Evolutionary conservation across 2,888 invertebrate species (phyloP).

Genomic region (Drosophila quinaria): DNA sequence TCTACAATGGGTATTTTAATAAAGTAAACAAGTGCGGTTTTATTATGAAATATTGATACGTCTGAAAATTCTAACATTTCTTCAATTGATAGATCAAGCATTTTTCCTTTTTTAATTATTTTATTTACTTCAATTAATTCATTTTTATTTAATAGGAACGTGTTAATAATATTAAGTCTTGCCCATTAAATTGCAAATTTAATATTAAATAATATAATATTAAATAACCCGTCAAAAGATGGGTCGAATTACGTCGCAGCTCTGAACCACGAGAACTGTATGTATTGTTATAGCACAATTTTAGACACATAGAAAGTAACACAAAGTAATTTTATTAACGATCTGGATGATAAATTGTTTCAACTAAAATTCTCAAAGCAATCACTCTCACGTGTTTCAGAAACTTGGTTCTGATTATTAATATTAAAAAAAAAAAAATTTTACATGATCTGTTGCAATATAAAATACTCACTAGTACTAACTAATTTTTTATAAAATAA

Average conservation of each 20-base stretch:
- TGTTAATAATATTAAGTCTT: not conserved
- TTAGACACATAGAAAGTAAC: slow-evolving; percentile 3
- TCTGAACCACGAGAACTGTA: slow-evolving; percentile 3
- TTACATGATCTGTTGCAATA: slow-evolving; percentile 6
- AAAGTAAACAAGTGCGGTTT: not conserved
- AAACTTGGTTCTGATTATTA: not conserved
- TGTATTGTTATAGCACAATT: slow-evolving; percentile 1
- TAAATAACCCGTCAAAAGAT: not conserved
- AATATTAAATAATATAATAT: not conserved
- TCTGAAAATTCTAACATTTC: slow-evolving; percentile 2
- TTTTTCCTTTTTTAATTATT: not conserved
- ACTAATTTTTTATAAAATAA: not conserved
- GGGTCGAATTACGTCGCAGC: slow-evolving; percentile 1
- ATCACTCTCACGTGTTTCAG: not conserved
- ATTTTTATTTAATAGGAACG: not conserved
- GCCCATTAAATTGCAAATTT: not conserved
- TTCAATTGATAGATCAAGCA: not conserved
- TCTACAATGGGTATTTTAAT: not conserved
- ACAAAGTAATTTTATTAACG: slow-evolving; percentile 1
- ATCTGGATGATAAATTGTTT: slow-evolving; percentile 4
- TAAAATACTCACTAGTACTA: slow-evolving; percentile 7
- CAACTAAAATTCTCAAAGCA: not conserved
- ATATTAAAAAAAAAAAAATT: not conserved
- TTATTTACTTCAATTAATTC: slow-evolving; percentile 2
- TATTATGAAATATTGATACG: not conserved